Base-by-base conservation (phyloP, 2,888 invertebrate genomes). In the Eristalis tenax region DNA sequence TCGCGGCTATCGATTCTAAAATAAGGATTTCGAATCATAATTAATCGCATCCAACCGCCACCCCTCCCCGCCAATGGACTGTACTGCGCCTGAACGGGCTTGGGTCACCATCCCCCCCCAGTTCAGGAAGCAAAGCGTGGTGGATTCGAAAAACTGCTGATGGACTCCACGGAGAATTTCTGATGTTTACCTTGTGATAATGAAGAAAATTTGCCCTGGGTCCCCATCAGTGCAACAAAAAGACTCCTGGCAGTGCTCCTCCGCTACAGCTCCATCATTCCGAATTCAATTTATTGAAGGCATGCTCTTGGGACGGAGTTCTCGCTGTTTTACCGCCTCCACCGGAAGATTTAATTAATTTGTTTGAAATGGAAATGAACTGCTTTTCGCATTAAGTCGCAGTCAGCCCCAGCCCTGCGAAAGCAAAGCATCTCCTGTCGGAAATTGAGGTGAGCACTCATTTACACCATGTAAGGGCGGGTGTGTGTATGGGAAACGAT, bases 121-220 rank as follows among this genome's bases (percentile, higher is more conserved):
- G 50, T 18, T 18, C 2, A 38, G 38, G 38, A 11, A 38, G 38
- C 13, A 38, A 38, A 38, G 38, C 38, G 18, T 2, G 50, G 18
- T 50, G 18, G 50, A 6, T 18, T 50, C 50, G 18, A 23, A 57
- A 35, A 35, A 32, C 13, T 35, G 22, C 22, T 64, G 43, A 74
- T 35, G 61, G 13, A 50, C 8, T 18, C 18, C n/a, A 50, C 50
- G 11, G 22, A 59, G 71, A 77, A 77, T 59, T 40, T 70, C 15
- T 61, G 64, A 65, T 83, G 66, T 83, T 77, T 77, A 71, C 68
- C 66, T 68, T 61, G 77, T 15, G 61, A 68, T 83, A 77, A 83
- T 83, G 71, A 77, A 61, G 70, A 23, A 76, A 82, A 64, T 76
- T 64, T 26, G 18, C 65, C 18, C 64, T n/a, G 18, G 28, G 40